These are phyloP conservation scores for Melipona beecheii DNA, from an alignment of 2,888 invertebrate genomes.

Conservation along the genomic window DNA sequence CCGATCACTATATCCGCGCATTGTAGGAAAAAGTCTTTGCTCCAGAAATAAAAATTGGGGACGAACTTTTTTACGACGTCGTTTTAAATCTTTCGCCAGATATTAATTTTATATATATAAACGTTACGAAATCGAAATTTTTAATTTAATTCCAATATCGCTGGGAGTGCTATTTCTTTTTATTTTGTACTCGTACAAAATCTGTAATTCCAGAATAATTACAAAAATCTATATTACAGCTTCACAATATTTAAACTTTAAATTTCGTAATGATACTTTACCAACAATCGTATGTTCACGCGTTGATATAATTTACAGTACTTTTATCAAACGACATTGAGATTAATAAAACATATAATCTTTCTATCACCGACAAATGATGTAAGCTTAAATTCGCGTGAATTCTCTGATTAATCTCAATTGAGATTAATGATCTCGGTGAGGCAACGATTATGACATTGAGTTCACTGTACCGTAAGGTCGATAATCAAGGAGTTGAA, in stretches of 20 bases:
- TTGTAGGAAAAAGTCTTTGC: too few species aligned
- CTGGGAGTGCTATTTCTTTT: too few species aligned
- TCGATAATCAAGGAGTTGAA: neutral
- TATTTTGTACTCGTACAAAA: too few species aligned
- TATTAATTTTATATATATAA: too few species aligned
- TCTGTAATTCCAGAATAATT: neutral
- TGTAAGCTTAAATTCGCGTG: constrained; percentile 1
- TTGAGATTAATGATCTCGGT: neutral
- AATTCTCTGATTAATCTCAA: constrained; percentile 3
- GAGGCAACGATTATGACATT: neutral
- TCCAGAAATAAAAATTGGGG: neutral
- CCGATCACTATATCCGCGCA: too few species aligned
- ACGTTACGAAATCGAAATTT: too few species aligned
- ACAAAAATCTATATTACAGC: neutral
- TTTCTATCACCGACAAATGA: neutral
- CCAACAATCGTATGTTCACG: neutral
- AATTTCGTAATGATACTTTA: neutral
- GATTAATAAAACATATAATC: neutral
- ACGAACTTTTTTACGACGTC: neutral
- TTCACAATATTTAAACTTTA: neutral
- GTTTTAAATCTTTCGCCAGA: neutral
- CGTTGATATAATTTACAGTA: neutral
- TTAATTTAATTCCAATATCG: too few species aligned
- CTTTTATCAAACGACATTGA: neutral
- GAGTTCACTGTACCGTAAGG: neutral